Base-by-base conservation (phyloP, 2,113 vertebrate genomes). In the Corynorhinus townsendii region DNA sequence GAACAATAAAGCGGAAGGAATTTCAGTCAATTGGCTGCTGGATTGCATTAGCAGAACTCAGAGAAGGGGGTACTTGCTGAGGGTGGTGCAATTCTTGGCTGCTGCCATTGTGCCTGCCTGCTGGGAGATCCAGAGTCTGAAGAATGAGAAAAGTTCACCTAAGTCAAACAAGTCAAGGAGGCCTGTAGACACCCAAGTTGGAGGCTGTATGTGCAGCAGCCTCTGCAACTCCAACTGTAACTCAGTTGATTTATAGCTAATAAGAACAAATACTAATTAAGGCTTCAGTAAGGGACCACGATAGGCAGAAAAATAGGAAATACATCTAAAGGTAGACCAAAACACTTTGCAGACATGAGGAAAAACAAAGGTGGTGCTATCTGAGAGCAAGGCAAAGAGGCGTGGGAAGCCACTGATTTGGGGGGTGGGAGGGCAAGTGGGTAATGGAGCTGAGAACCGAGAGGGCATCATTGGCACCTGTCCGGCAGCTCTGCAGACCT, bases 261-360 rank as follows among this genome's bases (percentile, higher is more conserved):
- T 56, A 96, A 95, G 86, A 94, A 62, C 90, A 97, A 93, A 89
- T 86, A 93, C 96, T 96, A 97, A 97, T 98, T 94, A 98, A 89
- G 75, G 59, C 49, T 85, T 92, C 87, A 94, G 91, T 9, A 68
- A 97, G 81, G 26, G 84, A 75, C 68, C 40, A 22, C 0, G 2
- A 59, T 9, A 14, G 71, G 96, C 54, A 85, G 94, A 93, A 96
- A 91, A 95, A 93, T 77, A 84, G 96, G 83, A 95, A 93, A 80
- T 64, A 79, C 33, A 47, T 62, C 69, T 81, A 87, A 89, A 91
- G 77, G 66, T 94, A 83, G 96, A 87, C 92, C 56, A 33, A 91
- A 96, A 84, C 86, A 89, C 76, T 94, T 69, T 84, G 86, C 89
- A 86, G 93, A 72, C 87, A 62, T 24, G 26, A 82, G 83, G 93